Base-by-base conservation (phyloP, 2,797 vertebrate species). In the Todus mexicanus region DNA sequence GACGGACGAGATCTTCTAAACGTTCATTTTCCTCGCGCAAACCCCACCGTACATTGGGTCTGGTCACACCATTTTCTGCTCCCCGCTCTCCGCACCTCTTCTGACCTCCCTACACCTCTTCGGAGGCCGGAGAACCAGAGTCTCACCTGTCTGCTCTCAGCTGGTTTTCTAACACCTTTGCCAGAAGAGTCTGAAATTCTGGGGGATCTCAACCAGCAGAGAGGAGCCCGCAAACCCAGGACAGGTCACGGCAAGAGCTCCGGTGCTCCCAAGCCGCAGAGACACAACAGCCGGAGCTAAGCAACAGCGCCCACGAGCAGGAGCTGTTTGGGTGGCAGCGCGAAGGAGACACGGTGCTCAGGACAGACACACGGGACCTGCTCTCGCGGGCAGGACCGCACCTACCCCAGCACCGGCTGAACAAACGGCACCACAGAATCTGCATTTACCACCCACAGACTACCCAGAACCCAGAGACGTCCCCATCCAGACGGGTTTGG, bases 391-490 rank as follows among this genome's bases (percentile, higher is more conserved):
- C 9, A 42, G 65, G 33, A 59, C 0, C 10, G 6, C 2, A 57
- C 2, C 43, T 27, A 15, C 8, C 54, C 10, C 0, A 27, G 3
- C 22, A 29, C 31, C 31, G 23, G 15, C 14, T 7, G 5, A 40
- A 27, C 3, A 18, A 59, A 61, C 0, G 0, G 5, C 23, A 0
- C 9, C 4, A 35, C 0, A 12, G 68, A 43, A 48, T 2, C 1
- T 31, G 6, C n/a, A 37, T 31, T 50, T 40, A 2, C 20, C 23
- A 42, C 7, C 16, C 68, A 8, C 27, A 73, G 40, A 33, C 45
- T 16, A 54, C 17, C 20, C 26, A 33, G 54, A 27, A 0, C 11
- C 27, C 48, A 22, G 40, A 0, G 27, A 18, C 10, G 20, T 2
- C 50, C n/a, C 53, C 3, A 57, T 4, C 26, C 35, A 51, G 35